Evolutionary conservation across 2,113 vertebrate genomes (phyloP), one percentile per base, ranked within the genome.

Genomic region (Chinchilla lanigera): DNA sequence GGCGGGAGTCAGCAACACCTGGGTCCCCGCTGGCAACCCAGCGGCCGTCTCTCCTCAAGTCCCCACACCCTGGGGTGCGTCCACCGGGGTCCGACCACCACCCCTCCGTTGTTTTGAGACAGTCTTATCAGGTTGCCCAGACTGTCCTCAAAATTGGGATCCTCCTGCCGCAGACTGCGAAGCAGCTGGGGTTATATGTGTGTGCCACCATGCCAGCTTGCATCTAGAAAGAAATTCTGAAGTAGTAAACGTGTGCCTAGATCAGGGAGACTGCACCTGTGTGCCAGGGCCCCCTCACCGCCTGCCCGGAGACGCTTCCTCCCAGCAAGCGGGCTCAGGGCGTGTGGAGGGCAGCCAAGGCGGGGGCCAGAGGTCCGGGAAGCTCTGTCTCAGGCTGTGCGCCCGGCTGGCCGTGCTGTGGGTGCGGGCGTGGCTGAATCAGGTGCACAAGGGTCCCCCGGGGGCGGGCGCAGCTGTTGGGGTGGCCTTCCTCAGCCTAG

Each of bases 361-460:
- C 4, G 0, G 41, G 56, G 16, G 90, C 60, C 63, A 83, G 90
- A 94, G 54, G 28, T 63, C 60, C 95, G 97, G 98, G 94, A 63
- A 84, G 60, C 90, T 95, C 44, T 71, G 96, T n/a, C 84, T 58
- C 81, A 0, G 8, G 6, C 95, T 89, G 50, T 26, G 67, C 6
- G 30, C 97, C 97, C 97, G 22, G 92, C 75, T 89, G 75, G 98
- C 97, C 96, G 44, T 96, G 75, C 96, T 95, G 93, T 94, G 67
- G 91, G 69, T 73, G 35, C 93, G 97, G 86, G 94, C 95, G 81
- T 93, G 60, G 97, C 97, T 84, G n/a, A 95, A 75, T 94, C 50
- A 89, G 89, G 54, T 96, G 13, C 0, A 11, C 4, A 2, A 12
- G 6, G 9, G 19, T 10, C 67, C 24, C n/a, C 86, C 26, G 22